phyloP scores from a whole-genome alignment of 2,797 vertebrate genomes.

The Parotocinclus haroldoi region DNA sequence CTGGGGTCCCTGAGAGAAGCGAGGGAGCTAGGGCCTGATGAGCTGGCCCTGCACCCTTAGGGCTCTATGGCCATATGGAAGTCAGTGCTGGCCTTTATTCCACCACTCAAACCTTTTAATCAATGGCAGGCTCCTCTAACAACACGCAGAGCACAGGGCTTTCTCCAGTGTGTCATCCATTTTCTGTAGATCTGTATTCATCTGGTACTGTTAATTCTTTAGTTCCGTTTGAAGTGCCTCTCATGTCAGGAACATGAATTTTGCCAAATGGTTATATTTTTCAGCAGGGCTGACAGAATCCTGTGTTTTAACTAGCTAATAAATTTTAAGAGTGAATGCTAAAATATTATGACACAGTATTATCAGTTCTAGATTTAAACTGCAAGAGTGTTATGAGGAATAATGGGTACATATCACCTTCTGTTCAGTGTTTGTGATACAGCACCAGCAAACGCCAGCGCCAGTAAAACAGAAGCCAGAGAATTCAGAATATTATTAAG shows the following conservation, averaged over 20 bases:
- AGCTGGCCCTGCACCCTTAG: conserved; percentile 80
- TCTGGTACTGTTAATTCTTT: conserved; percentile 49
- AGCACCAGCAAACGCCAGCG: conserved; percentile 14
- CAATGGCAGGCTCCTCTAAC: conserved; percentile 74
- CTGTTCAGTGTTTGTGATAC: conserved; percentile 27
- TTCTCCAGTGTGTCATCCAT: conserved; percentile 52
- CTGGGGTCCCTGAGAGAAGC: conserved; percentile 92
- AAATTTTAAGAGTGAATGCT: conserved; percentile 31
- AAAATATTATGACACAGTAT: conserved; percentile 34
- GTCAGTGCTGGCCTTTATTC: conserved; percentile 79
- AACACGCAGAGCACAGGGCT: conserved; percentile 52
- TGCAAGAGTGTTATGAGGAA: conserved; percentile 26
- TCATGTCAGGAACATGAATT: conserved; percentile 20
- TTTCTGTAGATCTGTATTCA: conserved; percentile 44
- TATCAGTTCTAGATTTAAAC: conserved; percentile 33
- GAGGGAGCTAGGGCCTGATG: conserved; percentile 83
- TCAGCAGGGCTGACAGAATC: conserved; percentile 14
- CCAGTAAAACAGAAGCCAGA: conserved; percentile 11
- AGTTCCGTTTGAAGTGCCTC: conserved; percentile 36
- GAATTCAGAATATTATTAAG: conserved; percentile 8
- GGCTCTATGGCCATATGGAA: conserved; percentile 94
- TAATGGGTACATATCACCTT: conserved; percentile 34
- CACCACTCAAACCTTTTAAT: conserved; percentile 79
- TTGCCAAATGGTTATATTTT: conserved; percentile 38
- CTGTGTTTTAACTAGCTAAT: conserved; percentile 36